phyloP scores from a whole-genome alignment of 2,888 invertebrate genomes.

The Toxonevra muliebris region DNA sequence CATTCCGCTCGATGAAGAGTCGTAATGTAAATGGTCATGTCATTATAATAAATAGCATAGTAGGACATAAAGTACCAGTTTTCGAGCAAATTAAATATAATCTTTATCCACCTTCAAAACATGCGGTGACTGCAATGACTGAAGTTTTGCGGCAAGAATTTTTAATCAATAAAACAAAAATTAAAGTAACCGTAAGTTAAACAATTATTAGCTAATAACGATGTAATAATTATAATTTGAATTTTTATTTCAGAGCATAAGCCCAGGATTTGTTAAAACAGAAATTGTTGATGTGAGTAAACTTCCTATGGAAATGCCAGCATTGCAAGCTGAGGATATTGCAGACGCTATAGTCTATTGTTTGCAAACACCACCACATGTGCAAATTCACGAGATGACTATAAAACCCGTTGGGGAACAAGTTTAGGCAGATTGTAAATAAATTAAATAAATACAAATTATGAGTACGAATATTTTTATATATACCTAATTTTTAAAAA shows the following conservation, averaged over 20 bases:
- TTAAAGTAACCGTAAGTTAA: slow-evolving; percentile 56
- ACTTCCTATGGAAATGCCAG: no score
- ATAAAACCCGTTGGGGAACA: slow-evolving; percentile 56
- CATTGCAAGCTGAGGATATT: slow-evolving; percentile 50
- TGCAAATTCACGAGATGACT: slow-evolving; percentile 53
- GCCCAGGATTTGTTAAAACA: slow-evolving; percentile 55
- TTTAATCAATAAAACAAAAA: slow-evolving; percentile 44
- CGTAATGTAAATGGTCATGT: slow-evolving; percentile 66
- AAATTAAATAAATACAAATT: no score
- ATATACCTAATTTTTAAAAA: no score
- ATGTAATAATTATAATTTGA: neutral
- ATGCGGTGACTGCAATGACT: slow-evolving; percentile 58
- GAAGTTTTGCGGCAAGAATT: slow-evolving; percentile 62
- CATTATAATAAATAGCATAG: slow-evolving; percentile 64
- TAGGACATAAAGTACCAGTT: slow-evolving; percentile 53
- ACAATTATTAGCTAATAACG: slow-evolving; percentile 36
- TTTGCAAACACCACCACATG: slow-evolving; percentile 53
- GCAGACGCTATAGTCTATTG: slow-evolving; percentile 54
- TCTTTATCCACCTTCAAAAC: slow-evolving; percentile 59
- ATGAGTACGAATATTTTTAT: no score
- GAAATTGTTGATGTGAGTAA: slow-evolving; percentile 42
- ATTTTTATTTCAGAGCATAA: slow-evolving; percentile 51
- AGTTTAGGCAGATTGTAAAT: no score
- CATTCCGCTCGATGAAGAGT: slow-evolving; percentile 65
- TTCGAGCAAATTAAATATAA: slow-evolving; percentile 46